phyloP scores from a whole-genome alignment of 2,797 vertebrate genomes.

The Gymnothorax reevesii region DNA sequence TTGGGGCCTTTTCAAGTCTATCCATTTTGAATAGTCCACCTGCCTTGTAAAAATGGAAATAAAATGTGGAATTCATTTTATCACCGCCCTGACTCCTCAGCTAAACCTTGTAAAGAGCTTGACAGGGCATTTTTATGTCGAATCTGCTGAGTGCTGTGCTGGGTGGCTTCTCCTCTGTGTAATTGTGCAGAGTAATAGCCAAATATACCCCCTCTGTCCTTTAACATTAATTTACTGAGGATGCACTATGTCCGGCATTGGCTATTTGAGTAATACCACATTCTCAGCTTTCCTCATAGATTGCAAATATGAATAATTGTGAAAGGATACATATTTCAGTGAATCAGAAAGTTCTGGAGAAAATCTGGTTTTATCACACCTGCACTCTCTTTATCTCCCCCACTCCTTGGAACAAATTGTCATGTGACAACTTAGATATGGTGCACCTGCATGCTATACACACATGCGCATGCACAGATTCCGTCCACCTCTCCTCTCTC shows the following conservation, averaged over 20 bases:
- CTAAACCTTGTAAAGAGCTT: constrained; percentile 1
- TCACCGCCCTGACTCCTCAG: background rate
- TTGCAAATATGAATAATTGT: background rate
- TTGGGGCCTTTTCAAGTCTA: background rate
- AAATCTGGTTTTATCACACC: background rate
- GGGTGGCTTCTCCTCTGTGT: background rate
- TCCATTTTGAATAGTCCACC: background rate
- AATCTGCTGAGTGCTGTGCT: constrained; percentile 6
- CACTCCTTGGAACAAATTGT: too few species aligned
- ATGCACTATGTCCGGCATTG: background rate
- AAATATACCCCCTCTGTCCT: background rate
- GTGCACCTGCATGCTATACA: background rate
- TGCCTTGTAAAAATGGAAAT: background rate
- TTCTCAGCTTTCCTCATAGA: background rate
- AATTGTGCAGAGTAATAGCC: background rate
- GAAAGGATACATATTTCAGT: background rate
- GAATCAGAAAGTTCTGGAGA: background rate
- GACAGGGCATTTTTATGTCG: background rate
- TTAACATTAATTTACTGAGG: background rate
- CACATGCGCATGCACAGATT: too few species aligned
- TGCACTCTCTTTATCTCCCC: too few species aligned
- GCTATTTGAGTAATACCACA: background rate
- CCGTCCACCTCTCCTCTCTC: too few species aligned
- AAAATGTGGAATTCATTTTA: constrained; percentile 1
- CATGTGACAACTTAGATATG: too few species aligned